Conservation (phyloP, 2,113 vertebrate species). For the Mesoclemmys tuberculata region DNA sequence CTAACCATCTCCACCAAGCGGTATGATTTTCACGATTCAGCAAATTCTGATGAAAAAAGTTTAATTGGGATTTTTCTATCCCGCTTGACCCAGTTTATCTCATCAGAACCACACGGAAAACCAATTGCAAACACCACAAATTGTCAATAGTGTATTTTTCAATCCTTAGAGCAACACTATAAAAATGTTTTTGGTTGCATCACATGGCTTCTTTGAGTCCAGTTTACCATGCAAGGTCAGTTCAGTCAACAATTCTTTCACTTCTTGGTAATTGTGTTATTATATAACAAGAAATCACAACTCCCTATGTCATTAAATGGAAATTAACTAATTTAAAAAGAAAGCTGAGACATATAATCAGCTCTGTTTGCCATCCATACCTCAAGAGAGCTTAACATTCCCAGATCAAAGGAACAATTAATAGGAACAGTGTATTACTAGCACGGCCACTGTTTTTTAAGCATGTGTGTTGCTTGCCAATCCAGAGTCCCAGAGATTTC, state of each 20-base stretch:
- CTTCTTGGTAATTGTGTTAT: constrained; percentile 66
- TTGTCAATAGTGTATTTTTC: constrained; percentile 49
- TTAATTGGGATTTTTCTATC: background rate
- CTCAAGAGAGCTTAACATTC: constrained; percentile 47
- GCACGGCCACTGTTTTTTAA: constrained; percentile 15
- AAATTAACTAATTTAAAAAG: constrained; percentile 73
- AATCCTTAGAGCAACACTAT: constrained; percentile 43
- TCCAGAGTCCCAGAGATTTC: constrained; percentile 3
- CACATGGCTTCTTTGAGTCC: constrained; percentile 31
- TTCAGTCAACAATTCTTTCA: constrained; percentile 51
- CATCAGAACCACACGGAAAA: background rate
- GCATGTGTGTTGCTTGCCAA: constrained; percentile 36
- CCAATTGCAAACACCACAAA: background rate
- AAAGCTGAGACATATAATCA: constrained; percentile 64
- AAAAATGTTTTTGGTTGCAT: constrained; percentile 18
- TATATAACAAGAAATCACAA: constrained; percentile 50
- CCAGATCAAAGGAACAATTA: constrained; percentile 27
- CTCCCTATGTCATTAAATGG: constrained; percentile 67
- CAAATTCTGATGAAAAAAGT: background rate
- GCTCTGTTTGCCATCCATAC: constrained; percentile 53
- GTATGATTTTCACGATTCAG: background rate
- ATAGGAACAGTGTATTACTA: constrained; percentile 39
- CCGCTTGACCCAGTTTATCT: background rate
- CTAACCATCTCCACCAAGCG: background rate
- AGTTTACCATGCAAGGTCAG: constrained; percentile 56